Percentiles rank a stretch among this genome's conserved stretches.
Evolutionary conservation across 2,888 invertebrate species (phyloP).

Genomic region (Spatulosminthurus flaviceps): DNA sequence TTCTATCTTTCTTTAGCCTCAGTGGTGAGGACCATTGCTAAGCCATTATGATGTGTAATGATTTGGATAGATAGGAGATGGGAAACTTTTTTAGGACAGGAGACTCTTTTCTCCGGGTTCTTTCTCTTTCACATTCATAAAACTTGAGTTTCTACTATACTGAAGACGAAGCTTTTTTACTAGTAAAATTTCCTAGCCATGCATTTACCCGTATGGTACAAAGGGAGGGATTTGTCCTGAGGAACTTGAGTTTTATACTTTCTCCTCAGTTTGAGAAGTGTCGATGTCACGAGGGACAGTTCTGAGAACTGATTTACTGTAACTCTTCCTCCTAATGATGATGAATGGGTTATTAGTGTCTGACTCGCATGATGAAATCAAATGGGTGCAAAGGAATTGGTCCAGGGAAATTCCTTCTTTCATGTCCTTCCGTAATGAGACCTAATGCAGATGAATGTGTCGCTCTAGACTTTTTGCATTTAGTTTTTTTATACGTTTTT

Average conservation of each 20-base stretch:
- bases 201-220: neutral
- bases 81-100: conserved; percentile 15
- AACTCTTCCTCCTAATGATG: conserved; percentile 40
- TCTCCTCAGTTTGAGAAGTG: conserved; percentile 21
- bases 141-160: neutral
- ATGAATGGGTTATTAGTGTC: conserved; percentile 42
- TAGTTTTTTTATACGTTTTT: neutral
- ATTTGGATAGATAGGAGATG: conserved; percentile 3
- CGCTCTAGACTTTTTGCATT: conserved; percentile 4
- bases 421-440: conserved; percentile 32
- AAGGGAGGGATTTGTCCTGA: neutral
- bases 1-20: too few relatives aligned
- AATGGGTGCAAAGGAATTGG: conserved; percentile 23
- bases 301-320: conserved; percentile 36
- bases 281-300: conserved; percentile 32
- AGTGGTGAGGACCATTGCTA: too few relatives aligned
- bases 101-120: conserved; percentile 22
- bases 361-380: conserved; percentile 44
- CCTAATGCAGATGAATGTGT: conserved; percentile 32
- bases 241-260: conserved; percentile 19
- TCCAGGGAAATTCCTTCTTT: conserved; percentile 24
- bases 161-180: too few relatives aligned
- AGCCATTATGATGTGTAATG: neutral
- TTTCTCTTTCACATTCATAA: neutral
- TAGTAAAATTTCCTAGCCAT: neutral